Conservation (phyloP, 2,113 vertebrate species). For the Sylvia atricapilla region DNA sequence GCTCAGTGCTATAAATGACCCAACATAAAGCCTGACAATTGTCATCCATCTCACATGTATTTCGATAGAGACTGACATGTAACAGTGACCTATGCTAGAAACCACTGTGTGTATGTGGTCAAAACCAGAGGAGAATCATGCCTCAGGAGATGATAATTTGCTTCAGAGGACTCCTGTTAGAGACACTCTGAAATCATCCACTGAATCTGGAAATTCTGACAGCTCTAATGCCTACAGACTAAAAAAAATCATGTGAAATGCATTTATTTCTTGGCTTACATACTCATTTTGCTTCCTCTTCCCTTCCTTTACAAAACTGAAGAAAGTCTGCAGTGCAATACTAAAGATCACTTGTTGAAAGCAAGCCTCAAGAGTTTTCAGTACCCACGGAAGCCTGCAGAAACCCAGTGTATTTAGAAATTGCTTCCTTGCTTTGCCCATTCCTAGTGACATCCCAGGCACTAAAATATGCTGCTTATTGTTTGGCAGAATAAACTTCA, state of each 20-base stretch:
- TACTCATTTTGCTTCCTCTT: background rate
- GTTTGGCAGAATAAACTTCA: background rate
- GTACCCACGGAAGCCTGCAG: background rate
- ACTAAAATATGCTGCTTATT: background rate
- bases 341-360: background rate
- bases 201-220: background rate
- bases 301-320: background rate
- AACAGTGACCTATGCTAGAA: background rate
- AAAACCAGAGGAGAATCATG: background rate
- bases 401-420: background rate
- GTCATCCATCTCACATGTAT: background rate
- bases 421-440: background rate
- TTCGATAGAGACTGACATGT: background rate
- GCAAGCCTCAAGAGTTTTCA: background rate
- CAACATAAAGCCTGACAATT: background rate
- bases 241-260: background rate
- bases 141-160: background rate
- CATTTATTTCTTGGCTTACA: constrained; percentile 15
- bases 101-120: background rate
- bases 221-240: background rate
- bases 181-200: background rate
- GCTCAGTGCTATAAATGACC: background rate
- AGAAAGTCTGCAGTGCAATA: background rate
- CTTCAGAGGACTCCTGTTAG: background rate
- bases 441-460: background rate